A percentile compares a stretch with the other conserved stretches of the same genome.
Evolutionary conservation across 30 jellyfish, hydroid and myxozoan genomes (phyloP).

Genomic region (Aurelia sp.): DNA sequence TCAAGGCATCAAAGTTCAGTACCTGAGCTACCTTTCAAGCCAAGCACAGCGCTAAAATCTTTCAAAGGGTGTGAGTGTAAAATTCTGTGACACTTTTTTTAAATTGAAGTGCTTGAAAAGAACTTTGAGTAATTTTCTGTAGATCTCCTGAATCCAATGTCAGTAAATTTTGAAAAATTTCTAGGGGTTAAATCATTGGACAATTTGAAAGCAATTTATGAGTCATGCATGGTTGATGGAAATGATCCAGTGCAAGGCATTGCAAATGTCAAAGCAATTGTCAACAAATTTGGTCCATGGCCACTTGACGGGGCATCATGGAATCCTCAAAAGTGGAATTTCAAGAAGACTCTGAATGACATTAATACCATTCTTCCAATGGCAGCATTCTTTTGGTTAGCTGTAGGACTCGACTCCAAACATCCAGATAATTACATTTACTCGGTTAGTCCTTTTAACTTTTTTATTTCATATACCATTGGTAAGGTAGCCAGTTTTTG

Average conservation of each 20-base stretch:
- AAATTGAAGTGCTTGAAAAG: no score
- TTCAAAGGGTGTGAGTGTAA: no score
- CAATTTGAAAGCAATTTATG: slow-evolving; percentile 31
- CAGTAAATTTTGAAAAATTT: no score
- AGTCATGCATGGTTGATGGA: slow-evolving; percentile 58
- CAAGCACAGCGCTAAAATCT: no score
- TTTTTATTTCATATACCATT: background rate
- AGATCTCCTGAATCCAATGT: no score
- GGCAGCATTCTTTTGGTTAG: slow-evolving; percentile 12
- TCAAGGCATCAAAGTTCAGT: no score
- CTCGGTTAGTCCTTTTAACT: slow-evolving; percentile 1
- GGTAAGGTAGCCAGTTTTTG: background rate
- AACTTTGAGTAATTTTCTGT: no score
- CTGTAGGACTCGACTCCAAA: slow-evolving; percentile 23
- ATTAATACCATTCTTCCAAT: background rate
- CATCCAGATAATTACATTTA: slow-evolving; percentile 14
- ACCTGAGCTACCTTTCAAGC: no score
- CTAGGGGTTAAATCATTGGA: slow-evolving; percentile 43
- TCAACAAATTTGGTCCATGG: slow-evolving; percentile 54
- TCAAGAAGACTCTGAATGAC: slow-evolving; percentile 20
- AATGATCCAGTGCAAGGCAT: background rate
- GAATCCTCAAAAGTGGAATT: slow-evolving; percentile 42
- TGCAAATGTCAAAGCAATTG: background rate
- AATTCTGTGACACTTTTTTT: no score
- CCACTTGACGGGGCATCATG: slow-evolving; percentile 26